Evolutionary conservation across 2,113 vertebrate genomes (phyloP).

Genomic region (Tor tambroides): DNA sequence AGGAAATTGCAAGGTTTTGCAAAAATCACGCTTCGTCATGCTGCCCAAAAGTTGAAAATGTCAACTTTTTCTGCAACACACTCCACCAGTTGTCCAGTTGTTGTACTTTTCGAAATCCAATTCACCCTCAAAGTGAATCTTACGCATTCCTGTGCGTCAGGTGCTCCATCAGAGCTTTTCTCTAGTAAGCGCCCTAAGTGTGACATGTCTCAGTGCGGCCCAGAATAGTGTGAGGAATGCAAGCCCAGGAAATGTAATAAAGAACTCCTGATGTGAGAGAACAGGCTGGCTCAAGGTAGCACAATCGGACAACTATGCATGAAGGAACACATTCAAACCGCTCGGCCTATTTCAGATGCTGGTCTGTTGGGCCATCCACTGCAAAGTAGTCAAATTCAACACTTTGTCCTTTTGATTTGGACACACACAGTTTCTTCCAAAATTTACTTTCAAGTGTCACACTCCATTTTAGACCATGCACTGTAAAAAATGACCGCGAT

Average conservation of each 20-base stretch:
- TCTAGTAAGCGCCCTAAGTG: conserved; percentile 37
- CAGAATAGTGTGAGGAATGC: conserved; percentile 62
- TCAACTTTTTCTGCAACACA: not conserved
- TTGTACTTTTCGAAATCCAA: not conserved
- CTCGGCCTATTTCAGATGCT: conserved; percentile 42
- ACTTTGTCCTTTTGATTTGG: not conserved
- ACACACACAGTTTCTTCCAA: not conserved
- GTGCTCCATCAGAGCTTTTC: not conserved
- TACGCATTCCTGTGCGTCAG: not conserved
- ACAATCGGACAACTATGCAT: conserved; percentile 46
- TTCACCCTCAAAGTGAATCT: not conserved
- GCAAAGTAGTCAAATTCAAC: conserved; percentile 31
- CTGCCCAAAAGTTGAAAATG: not conserved
- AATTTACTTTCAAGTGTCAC: not conserved
- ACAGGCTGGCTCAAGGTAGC: conserved; percentile 55
- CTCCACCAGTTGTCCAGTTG: not conserved
- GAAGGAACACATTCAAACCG: conserved; percentile 56
- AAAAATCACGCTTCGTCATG: not conserved
- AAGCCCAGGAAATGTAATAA: conserved; percentile 65
- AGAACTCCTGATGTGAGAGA: conserved; percentile 56
- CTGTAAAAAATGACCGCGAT: too few species aligned
- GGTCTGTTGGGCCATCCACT: not conserved
- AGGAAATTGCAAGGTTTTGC: not conserved
- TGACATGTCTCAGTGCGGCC: conserved; percentile 60
- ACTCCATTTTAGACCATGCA: not conserved